Conservation (phyloP, 2,888 invertebrate genomes). For the Hirudinaria manillensis region DNA sequence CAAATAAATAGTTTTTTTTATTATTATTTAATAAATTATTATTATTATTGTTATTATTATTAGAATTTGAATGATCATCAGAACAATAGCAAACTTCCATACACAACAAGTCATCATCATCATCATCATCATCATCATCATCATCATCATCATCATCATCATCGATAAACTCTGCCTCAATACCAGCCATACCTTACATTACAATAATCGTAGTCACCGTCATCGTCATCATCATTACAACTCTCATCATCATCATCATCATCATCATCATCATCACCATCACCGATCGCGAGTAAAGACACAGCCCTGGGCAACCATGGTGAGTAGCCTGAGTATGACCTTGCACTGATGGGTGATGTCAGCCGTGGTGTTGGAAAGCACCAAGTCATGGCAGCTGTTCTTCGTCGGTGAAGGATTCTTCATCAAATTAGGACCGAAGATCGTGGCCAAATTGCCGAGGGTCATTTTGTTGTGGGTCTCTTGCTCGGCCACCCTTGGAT, state of each 20-base stretch:
- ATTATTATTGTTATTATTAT: no score
- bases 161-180: not conserved
- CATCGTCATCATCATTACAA: not conserved
- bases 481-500: slow-evolving; percentile 17
- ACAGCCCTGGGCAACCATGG: slow-evolving; percentile 8
- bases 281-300: not conserved
- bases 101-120: no score
- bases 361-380: not conserved
- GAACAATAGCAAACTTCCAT: no score
- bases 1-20: not conserved
- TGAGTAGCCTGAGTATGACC: not conserved
- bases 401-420: not conserved
- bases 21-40: not conserved
- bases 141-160: not conserved
- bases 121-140: not conserved
- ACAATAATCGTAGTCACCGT: not conserved
- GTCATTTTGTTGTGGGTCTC: slow-evolving; percentile 15
- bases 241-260: slow-evolving; percentile 16
- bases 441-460: slow-evolving; percentile 14
- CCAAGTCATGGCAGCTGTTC: not conserved
- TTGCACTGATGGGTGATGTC: slow-evolving; percentile 11
- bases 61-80: no score
- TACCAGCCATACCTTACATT: not conserved
- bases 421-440: slow-evolving; percentile 8
- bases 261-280: slow-evolving; percentile 15